These are phyloP conservation scores for Siderastrea radians DNA, from an alignment of 92 coral and sea anemone genomes.

Conservation along the genomic window DNA sequence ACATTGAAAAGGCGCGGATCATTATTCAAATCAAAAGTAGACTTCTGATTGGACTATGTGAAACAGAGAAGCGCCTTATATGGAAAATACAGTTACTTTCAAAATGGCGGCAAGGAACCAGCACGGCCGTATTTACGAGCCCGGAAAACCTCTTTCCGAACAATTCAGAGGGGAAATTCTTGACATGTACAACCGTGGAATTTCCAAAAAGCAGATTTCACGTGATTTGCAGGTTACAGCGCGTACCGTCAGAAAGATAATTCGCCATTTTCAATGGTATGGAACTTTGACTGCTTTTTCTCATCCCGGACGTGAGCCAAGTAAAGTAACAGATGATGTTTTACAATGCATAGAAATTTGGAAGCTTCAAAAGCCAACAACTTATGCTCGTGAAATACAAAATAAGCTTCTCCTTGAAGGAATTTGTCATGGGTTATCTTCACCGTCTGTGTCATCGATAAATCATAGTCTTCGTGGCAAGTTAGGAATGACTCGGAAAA, in stretches of 20 bases:
- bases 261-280: conserved; percentile 45
- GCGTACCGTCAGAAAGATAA: conserved; percentile 26
- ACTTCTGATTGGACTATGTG: conserved; percentile 21
- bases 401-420: conserved; percentile 46
- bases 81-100: neutral
- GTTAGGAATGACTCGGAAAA: conserved; percentile 62
- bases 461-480: conserved; percentile 37
- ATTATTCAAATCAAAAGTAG: no score
- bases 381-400: conserved; percentile 56
- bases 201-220: conserved; percentile 30
- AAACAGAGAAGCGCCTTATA: neutral
- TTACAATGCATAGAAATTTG: conserved; percentile 54
- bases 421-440: conserved; percentile 31
- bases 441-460: conserved; percentile 44
- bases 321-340: conserved; percentile 39
- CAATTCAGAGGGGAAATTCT: conserved; percentile 27
- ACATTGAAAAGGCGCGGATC: conserved; percentile 20
- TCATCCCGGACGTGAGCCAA: conserved; percentile 40
- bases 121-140: conserved; percentile 28
- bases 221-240: conserved; percentile 14
- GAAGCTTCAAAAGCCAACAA: conserved; percentile 65
- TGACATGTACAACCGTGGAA: conserved; percentile 16
- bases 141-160: conserved; percentile 41
- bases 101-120: conserved; percentile 44
- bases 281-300: conserved; percentile 47